These are phyloP conservation scores for Tinea pellionella DNA, from an alignment of 2,888 invertebrate genomes.

Conservation along the genomic window DNA sequence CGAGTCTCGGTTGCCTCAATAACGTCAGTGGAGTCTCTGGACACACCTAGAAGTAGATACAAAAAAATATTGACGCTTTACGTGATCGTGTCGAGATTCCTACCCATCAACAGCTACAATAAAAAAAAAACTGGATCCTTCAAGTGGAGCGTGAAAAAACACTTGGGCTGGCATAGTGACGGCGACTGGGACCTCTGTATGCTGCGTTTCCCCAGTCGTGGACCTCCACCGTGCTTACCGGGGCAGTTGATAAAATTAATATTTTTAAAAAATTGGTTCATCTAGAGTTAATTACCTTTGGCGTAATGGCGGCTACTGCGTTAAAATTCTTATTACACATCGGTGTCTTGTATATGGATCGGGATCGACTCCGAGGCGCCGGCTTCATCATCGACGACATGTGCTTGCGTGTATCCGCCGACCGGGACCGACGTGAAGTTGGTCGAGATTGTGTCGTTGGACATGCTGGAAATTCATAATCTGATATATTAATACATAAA, in stretches of 20 bases:
- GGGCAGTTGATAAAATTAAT: too few relatives aligned
- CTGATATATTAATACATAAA: background rate
- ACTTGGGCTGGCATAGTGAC: too few relatives aligned
- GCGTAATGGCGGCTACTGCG: conserved; percentile 51
- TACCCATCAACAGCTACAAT: too few relatives aligned
- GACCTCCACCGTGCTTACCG: too few relatives aligned
- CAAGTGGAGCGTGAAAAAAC: too few relatives aligned
- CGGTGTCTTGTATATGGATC: conserved; percentile 53
- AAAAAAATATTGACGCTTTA: background rate
- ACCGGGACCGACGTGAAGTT: conserved; percentile 32
- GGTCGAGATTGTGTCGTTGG: conserved; percentile 20
- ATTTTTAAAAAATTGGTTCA: too few relatives aligned
- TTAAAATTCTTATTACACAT: conserved; percentile 41
- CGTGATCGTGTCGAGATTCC: too few relatives aligned
- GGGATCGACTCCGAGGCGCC: conserved; percentile 33
- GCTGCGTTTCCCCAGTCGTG: too few relatives aligned
- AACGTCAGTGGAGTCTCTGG: conserved; percentile 73
- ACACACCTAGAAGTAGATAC: conserved; percentile 61
- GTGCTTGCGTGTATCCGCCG: conserved; percentile 33
- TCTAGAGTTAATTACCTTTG: conserved; percentile 42
- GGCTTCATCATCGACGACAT: conserved; percentile 18
- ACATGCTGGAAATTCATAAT: background rate
- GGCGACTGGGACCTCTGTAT: too few relatives aligned
- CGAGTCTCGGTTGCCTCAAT: conserved; percentile 70
- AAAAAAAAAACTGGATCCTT: too few relatives aligned